Conservation (phyloP, 2,888 invertebrate species). For the Globia sparganii region DNA sequence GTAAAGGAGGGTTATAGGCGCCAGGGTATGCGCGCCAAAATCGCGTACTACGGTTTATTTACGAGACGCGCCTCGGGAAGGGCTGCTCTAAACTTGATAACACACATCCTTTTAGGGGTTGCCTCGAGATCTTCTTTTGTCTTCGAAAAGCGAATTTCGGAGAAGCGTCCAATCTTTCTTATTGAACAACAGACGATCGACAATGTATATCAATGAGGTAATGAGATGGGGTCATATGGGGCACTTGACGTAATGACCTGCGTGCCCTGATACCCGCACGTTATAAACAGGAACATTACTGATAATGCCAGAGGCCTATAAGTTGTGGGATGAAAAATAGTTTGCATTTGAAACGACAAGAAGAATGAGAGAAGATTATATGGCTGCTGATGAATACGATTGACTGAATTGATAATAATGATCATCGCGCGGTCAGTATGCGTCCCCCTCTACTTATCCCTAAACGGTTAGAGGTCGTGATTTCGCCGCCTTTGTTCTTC, state of each 20-base stretch:
- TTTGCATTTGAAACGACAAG: background rate
- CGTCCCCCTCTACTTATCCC: background rate
- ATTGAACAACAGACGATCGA: constrained; percentile 22
- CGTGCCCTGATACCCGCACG: background rate
- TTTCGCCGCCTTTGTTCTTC: constrained; percentile 18
- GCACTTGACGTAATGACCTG: background rate
- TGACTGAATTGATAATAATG: background rate
- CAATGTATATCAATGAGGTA: constrained; percentile 3
- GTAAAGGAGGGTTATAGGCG: constrained; percentile 1
- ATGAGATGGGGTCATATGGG: constrained; percentile 5
- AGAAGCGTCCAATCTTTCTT: constrained; percentile 27
- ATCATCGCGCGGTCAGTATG: background rate
- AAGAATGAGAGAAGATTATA: too few relatives aligned
- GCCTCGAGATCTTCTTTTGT: constrained; percentile 36
- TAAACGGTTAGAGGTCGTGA: background rate
- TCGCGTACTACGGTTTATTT: constrained; percentile 57
- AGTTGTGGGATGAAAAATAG: background rate
- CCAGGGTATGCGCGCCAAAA: constrained; percentile 25
- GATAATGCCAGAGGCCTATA: background rate
- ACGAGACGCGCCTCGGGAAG: constrained; percentile 39
- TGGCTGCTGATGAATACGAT: background rate
- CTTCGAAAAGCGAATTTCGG: constrained; percentile 30
- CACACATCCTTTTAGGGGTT: constrained; percentile 40
- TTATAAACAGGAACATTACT: background rate
- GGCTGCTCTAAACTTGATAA: constrained; percentile 55